These are phyloP conservation scores for Stratiomys singularior DNA, from an alignment of 2,888 invertebrate genomes.

Conservation along the genomic window DNA sequence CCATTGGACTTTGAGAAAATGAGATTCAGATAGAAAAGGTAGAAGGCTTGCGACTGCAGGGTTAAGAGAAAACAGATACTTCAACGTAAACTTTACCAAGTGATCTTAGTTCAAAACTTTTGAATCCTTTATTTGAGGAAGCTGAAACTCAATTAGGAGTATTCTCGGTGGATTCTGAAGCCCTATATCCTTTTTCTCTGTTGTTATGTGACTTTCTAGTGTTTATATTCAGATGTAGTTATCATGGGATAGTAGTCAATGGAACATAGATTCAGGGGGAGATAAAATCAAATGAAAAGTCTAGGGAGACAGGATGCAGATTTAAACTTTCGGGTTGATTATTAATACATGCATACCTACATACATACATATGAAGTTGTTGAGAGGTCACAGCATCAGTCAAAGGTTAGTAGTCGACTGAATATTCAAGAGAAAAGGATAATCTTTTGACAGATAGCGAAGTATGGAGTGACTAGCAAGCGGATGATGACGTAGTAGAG, in stretches of 20 bases:
- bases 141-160: conserved; percentile 35
- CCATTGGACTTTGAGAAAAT: no score
- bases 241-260: no score
- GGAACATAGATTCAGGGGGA: no score
- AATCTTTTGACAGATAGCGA: conserved; percentile 7
- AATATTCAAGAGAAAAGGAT: conserved; percentile 1
- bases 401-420: background rate
- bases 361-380: background rate
- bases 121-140: conserved; percentile 25
- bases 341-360: background rate
- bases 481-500: background rate
- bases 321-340: no score
- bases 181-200: background rate
- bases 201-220: background rate
- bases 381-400: background rate
- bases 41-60: background rate
- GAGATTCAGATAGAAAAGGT: no score
- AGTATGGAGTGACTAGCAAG: background rate
- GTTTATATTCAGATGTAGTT: background rate
- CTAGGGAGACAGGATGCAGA: no score
- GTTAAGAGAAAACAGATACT: conserved; percentile 2
- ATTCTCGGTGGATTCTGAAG: conserved; percentile 14
- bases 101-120: conserved; percentile 14
- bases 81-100: background rate
- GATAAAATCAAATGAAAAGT: no score